A percentile compares a stretch with the other conserved stretches of the same genome.
Conservation (phyloP, 2,113 vertebrate species). For the Indicator maculatus region DNA sequence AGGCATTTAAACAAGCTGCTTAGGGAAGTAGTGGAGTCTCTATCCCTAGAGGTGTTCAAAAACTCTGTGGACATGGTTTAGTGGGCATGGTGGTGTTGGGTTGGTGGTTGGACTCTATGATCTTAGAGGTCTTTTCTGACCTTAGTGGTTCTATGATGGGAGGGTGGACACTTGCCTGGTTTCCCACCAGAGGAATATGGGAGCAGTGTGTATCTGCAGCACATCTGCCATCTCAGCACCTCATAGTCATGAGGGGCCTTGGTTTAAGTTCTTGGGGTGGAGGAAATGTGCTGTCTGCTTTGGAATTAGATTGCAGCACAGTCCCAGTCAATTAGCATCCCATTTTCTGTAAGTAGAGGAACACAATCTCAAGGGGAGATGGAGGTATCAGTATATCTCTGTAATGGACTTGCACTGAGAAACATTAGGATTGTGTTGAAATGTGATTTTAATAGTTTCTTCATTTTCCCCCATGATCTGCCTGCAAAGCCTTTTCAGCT, state of each 20-base stretch:
- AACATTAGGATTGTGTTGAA: conserved; percentile 19
- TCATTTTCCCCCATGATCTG: neutral
- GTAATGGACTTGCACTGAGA: neutral
- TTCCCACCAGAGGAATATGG: neutral
- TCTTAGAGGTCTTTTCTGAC: too few species aligned
- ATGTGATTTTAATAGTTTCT: conserved; percentile 7
- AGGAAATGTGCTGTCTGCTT: fast-evolving
- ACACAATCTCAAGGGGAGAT: neutral
- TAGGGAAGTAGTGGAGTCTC: too few species aligned
- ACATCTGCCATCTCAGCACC: neutral
- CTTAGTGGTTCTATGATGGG: too few species aligned
- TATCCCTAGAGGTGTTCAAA: too few species aligned
- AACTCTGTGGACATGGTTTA: neutral
- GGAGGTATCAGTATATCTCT: neutral
- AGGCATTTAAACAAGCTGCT: too few species aligned
- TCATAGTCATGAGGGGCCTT: fast-evolving
- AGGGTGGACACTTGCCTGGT: neutral
- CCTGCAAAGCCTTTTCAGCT: neutral
- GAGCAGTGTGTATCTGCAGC: neutral
- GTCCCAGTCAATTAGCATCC: neutral
- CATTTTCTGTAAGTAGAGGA: neutral
- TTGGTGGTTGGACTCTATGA: too few species aligned
- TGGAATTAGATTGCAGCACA: neutral
- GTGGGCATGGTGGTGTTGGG: too few species aligned
- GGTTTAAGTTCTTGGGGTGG: fast-evolving